phyloP scores from a whole-genome alignment of 2,888 invertebrate genomes.

The Anagyrus pseudococci region DNA sequence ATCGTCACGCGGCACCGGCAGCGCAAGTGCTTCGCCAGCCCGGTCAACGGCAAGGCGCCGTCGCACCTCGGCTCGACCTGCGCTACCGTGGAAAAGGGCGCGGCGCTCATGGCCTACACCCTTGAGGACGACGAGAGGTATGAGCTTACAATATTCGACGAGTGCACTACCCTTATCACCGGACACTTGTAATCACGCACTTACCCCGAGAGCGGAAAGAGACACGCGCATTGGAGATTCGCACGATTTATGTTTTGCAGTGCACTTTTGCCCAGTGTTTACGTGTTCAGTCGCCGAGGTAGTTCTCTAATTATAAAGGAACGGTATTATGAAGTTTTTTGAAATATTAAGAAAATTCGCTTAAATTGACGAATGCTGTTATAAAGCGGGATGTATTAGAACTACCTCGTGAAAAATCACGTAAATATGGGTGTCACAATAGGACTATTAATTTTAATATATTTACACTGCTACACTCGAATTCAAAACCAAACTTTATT shows the following conservation, averaged over 20 bases:
- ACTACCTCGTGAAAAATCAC: background rate
- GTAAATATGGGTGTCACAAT: too few species aligned
- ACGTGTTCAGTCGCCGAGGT: too few species aligned
- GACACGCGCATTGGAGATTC: too few species aligned
- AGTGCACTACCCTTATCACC: constrained; percentile 32
- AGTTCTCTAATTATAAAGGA: too few species aligned
- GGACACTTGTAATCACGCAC: constrained; percentile 17
- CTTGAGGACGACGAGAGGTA: constrained; percentile 60
- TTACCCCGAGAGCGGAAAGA: too few species aligned
- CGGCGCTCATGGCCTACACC: constrained; percentile 60
- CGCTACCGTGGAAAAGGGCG: constrained; percentile 62
- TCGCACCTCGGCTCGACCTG: constrained; percentile 60
- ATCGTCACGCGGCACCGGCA: constrained; percentile 76
- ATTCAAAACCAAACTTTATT: background rate
- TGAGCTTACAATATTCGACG: constrained; percentile 37
- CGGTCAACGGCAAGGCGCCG: constrained; percentile 69
- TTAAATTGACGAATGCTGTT: too few species aligned
- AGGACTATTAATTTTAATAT: background rate
- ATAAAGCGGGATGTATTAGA: too few species aligned
- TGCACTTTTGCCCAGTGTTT: too few species aligned
- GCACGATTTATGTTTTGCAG: too few species aligned
- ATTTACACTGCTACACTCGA: background rate
- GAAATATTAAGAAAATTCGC: too few species aligned
- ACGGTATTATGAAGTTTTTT: too few species aligned
- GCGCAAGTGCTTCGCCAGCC: constrained; percentile 77